Conservation (phyloP, 2,797 vertebrate genomes). For the Lophius americanus region DNA sequence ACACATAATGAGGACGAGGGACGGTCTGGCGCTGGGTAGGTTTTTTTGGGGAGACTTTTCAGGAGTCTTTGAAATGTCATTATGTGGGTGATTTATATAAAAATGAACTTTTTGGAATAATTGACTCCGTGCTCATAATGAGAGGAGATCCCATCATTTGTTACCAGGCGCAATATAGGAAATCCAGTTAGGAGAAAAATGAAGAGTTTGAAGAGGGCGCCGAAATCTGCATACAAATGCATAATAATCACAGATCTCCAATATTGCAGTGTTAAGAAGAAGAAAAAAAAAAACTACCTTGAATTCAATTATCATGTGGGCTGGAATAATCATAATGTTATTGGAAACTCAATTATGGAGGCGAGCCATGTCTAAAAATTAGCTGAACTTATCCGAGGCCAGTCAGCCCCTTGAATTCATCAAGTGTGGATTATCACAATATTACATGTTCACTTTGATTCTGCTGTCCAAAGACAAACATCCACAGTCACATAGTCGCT, state of each 20-base stretch:
- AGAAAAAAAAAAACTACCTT: slow-evolving; percentile 93
- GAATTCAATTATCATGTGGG: slow-evolving; percentile 99
- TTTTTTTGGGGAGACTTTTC: slow-evolving; percentile 40
- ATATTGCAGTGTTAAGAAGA: slow-evolving; percentile 97
- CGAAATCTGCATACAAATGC: slow-evolving; percentile 98
- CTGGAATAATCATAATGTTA: slow-evolving; percentile 99
- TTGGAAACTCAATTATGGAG: slow-evolving; percentile 99
- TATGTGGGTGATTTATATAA: slow-evolving; percentile 77
- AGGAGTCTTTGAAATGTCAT: slow-evolving; percentile 66
- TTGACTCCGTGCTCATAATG: slow-evolving; percentile 84
- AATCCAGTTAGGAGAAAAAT: slow-evolving; percentile 99
- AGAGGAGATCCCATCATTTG: slow-evolving; percentile 82
- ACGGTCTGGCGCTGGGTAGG: slow-evolving; percentile 55
- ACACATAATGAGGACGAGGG: slow-evolving; percentile 73
- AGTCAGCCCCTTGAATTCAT: slow-evolving; percentile 99
- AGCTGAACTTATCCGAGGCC: slow-evolving; percentile 99
- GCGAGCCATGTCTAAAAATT: slow-evolving; percentile 99
- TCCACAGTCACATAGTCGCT: slow-evolving; percentile 92
- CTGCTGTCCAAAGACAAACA: slow-evolving; percentile 99
- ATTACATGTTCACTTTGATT: slow-evolving; percentile 99
- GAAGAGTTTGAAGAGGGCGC: slow-evolving; percentile 94
- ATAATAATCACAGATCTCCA: slow-evolving; percentile 99
- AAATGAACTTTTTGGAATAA: slow-evolving; percentile 86
- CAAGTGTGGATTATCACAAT: slow-evolving; percentile 99
- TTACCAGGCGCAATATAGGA: slow-evolving; percentile 94